Evolutionary conservation across 2,888 invertebrate genomes (phyloP).

Genomic region (Tenthredo mesomela): DNA sequence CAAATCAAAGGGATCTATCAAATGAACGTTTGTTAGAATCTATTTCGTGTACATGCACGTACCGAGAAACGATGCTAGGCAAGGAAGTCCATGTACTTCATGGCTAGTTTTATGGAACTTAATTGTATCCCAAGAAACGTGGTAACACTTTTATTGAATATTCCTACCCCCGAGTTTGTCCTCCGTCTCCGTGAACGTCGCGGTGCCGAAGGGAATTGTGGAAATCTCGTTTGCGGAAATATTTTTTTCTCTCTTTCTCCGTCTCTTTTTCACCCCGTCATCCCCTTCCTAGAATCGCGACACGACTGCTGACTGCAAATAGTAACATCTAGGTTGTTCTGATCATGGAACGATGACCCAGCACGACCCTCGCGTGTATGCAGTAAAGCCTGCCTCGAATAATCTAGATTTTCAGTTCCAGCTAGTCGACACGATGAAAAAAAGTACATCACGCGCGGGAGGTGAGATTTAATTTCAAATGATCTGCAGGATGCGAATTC

Average conservation of each 20-base stretch:
- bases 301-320: slow-evolving; percentile 50
- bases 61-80: background rate
- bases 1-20: background rate
- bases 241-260: slow-evolving; percentile 9
- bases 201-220: slow-evolving; percentile 36
- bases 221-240: slow-evolving; percentile 43
- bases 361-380: slow-evolving; percentile 45
- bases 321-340: slow-evolving; percentile 44
- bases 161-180: slow-evolving; percentile 8
- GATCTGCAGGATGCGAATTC: background rate
- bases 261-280: background rate
- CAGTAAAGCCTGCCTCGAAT: slow-evolving; percentile 10
- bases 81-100: background rate
- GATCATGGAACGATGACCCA: slow-evolving; percentile 49
- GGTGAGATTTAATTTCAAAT: slow-evolving; percentile 9
- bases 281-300: slow-evolving; percentile 32
- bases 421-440: background rate
- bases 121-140: slow-evolving; percentile 31
- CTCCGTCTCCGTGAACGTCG: slow-evolving; percentile 33
- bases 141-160: slow-evolving; percentile 46
- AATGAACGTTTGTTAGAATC: background rate
- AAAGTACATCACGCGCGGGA: background rate
- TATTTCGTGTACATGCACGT: background rate
- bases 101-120: background rate
- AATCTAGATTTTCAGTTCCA: slow-evolving; percentile 34